Percentiles rank a stretch among this genome's conserved stretches.
Evolutionary conservation across 2,113 vertebrate species (phyloP).

Genomic region (Antennarius striatus): DNA sequence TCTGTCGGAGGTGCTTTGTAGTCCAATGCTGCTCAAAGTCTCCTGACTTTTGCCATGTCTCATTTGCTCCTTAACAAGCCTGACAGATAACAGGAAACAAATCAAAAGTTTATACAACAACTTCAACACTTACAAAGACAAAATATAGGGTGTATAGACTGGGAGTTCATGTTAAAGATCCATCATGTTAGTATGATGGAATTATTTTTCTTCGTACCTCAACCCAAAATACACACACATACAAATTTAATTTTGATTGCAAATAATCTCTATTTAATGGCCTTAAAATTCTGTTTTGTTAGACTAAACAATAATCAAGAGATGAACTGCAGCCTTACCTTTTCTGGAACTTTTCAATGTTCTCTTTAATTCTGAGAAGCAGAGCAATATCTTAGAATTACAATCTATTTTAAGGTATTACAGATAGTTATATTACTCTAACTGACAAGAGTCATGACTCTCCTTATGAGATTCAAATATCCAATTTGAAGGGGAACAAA

Average conservation of each 20-base stretch:
- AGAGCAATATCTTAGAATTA: slow-evolving; percentile 4
- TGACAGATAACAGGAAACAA: slow-evolving; percentile 16
- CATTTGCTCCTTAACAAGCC: slow-evolving; percentile 60
- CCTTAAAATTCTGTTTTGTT: background rate
- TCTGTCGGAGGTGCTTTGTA: slow-evolving; percentile 57
- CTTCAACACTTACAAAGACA: background rate
- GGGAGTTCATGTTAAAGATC: too few relatives aligned
- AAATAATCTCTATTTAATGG: background rate
- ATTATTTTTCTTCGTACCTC: too few relatives aligned
- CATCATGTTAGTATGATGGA: too few relatives aligned
- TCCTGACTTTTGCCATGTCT: slow-evolving; percentile 56
- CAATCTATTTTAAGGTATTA: background rate
- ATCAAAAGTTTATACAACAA: background rate
- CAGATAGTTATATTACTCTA: too few relatives aligned
- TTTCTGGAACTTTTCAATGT: slow-evolving; percentile 74
- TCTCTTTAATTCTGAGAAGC: slow-evolving; percentile 80
- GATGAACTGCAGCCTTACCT: slow-evolving; percentile 56
- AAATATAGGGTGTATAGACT: too few relatives aligned
- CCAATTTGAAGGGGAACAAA: too few relatives aligned
- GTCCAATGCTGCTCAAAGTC: slow-evolving; percentile 46
- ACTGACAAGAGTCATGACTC: background rate
- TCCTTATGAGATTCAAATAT: too few relatives aligned
- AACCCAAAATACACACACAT: too few relatives aligned
- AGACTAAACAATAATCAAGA: background rate
- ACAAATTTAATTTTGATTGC: background rate